Base-by-base conservation (phyloP, 1,140 invertebrate genomes). In the Penaeus vannamei region DNA sequence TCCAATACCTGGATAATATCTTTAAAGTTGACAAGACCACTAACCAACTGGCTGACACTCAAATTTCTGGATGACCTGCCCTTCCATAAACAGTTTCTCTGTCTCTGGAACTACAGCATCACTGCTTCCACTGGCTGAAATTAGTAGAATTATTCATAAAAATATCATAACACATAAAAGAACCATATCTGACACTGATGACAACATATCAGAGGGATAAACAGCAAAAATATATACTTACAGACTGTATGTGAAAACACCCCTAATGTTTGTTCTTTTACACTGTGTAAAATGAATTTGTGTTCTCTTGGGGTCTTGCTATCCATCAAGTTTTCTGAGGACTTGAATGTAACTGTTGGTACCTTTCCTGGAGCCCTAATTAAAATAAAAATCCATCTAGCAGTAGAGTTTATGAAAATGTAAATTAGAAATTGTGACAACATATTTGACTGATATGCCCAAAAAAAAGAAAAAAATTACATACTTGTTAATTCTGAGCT, bases 11-110 rank as follows among this genome's bases (percentile, higher is more conserved):
- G 53, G 22, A 76, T 19, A 76, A 10, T 76, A 19, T 26, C 0
- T 36, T 76, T 76, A 20, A 76, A 36, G 42, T 76, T 76, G 20
- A n/a, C 2, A 53, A 59, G 1, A 69, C 42, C 32, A 91, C 90
- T 86, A 60, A 94, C 94, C 96, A 93, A 97, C 96, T 53, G 98
- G 98, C 62, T 96, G 94, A 93, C 98, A 99, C 93, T 99, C 98
- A 61, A 98, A 94, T 93, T 98, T 97, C 93, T 99, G 97, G 53
- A 98, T 97, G 92, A 99, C 98, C 92, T 96, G 96, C 1, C 98
- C 98, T 94, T 98, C 97, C 86, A 91, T 85, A 36, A 61, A 89
- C 12, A 91, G 76, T 66, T 89, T 88, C 90, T 98, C 97, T 91
- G 94, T 94, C 93, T 97, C 96, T 76, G 96, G 95, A 36, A 96